These are phyloP conservation scores for Patella ulyssiponensis DNA, from an alignment of 2,888 invertebrate genomes.

Conservation along the genomic window DNA sequence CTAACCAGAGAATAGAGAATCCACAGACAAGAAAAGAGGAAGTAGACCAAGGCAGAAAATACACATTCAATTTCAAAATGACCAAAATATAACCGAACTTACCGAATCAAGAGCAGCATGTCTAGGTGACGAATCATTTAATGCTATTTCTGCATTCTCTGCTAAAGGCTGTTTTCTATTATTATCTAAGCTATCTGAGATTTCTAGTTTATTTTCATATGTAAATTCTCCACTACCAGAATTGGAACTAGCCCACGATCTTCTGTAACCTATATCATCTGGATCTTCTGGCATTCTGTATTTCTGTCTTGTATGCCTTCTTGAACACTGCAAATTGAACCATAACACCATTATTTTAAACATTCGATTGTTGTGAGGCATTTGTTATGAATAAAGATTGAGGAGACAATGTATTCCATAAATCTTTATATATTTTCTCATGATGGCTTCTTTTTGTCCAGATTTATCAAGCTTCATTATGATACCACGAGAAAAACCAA, in stretches of 20 bases:
- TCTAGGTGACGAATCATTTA: not conserved
- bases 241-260: conserved; percentile 45
- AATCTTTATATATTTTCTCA: too few relatives aligned
- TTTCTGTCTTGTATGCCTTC: conserved; percentile 56
- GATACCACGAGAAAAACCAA: not conserved
- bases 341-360: too few relatives aligned
- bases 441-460: too few relatives aligned
- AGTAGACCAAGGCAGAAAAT: too few relatives aligned
- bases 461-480: not conserved
- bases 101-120: not conserved
- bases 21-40: too few relatives aligned
- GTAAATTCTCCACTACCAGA: not conserved
- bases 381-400: too few relatives aligned
- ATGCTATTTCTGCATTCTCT: not conserved
- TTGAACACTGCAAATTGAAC: conserved; percentile 48
- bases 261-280: conserved; percentile 57
- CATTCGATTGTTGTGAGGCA: too few relatives aligned
- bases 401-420: too few relatives aligned
- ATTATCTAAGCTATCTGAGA: not conserved
- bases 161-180: conserved; percentile 7
- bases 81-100: not conserved
- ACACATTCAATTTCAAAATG: too few relatives aligned
- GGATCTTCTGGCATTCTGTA: conserved; percentile 58
- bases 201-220: conserved; percentile 10
- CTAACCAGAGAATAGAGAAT: too few relatives aligned